phyloP scores from a whole-genome alignment of 2,113 vertebrate species.

The Phodopus roborovskii region DNA sequence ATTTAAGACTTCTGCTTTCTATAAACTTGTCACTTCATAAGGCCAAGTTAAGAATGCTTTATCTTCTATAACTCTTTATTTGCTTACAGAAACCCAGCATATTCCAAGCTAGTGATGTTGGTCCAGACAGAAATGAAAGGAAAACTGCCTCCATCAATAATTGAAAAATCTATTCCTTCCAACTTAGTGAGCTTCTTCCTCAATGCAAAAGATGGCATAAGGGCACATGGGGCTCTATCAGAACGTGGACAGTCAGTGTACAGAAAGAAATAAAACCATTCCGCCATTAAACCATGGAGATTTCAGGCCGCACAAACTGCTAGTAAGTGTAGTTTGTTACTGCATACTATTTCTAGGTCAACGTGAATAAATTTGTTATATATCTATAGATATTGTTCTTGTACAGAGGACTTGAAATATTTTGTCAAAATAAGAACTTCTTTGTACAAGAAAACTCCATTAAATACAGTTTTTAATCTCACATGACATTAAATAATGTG shows the following conservation, averaged over 20 bases:
- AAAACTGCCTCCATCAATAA: conserved; percentile 77
- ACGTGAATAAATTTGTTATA: not conserved
- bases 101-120: conserved; percentile 81
- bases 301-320: not conserved
- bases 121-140: conserved; percentile 85
- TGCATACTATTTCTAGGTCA: conserved; percentile 41
- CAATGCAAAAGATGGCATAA: conserved; percentile 78
- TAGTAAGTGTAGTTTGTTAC: not conserved
- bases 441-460: conserved; percentile 54
- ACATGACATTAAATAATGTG: conserved; percentile 41
- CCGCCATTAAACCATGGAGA: conserved; percentile 2
- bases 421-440: conserved; percentile 59
- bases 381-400: conserved; percentile 38
- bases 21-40: conserved; percentile 9
- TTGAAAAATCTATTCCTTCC: conserved; percentile 82
- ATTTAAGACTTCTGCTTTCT: conserved; percentile 9
- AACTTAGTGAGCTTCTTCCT: conserved; percentile 81
- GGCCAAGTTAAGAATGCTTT: not conserved
- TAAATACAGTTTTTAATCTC: conserved; percentile 59
- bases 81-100: conserved; percentile 80
- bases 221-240: conserved; percentile 11
- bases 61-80: conserved; percentile 49
- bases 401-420: conserved; percentile 39
- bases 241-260: not conserved
- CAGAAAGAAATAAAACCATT: conserved; percentile 53